A percentile compares a stretch with the other conserved stretches of the same genome.
phyloP scores from a whole-genome alignment of 1,140 invertebrate genomes.

The Archivesica marissinica region DNA sequence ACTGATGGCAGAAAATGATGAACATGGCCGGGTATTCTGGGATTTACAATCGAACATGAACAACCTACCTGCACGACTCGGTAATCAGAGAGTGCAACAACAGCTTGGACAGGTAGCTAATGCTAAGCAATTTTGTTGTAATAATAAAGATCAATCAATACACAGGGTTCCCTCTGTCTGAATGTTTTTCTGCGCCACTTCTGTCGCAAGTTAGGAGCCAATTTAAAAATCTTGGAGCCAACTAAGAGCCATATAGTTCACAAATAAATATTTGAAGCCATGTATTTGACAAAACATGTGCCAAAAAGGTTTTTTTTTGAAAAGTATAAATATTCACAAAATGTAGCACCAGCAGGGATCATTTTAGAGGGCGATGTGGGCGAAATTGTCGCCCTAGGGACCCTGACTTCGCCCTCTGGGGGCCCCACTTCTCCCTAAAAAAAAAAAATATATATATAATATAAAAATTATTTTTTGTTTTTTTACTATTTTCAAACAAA shows the following conservation, averaged over 20 bases:
- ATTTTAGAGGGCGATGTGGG: no score
- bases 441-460: no score
- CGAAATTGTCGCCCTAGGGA: no score
- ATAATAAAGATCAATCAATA: neutral
- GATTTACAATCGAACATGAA: constrained; percentile 30
- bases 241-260: neutral
- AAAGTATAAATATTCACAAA: no score
- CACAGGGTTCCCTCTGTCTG: neutral
- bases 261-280: neutral
- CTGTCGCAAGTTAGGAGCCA: neutral
- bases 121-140: neutral
- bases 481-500: no score
- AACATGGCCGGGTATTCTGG: neutral
- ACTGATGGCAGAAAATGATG: neutral
- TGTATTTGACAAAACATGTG: neutral
- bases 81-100: constrained; percentile 40
- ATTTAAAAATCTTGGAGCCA: neutral
- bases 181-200: neutral
- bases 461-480: no score
- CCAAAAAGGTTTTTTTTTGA: no score
- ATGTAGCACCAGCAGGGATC: no score
- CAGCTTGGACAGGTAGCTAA: constrained; percentile 46
- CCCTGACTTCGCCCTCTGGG: no score
- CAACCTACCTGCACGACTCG: neutral
- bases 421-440: no score